Base-by-base conservation (phyloP, 2,888 invertebrate genomes). In the Trissolcus japonicus region DNA sequence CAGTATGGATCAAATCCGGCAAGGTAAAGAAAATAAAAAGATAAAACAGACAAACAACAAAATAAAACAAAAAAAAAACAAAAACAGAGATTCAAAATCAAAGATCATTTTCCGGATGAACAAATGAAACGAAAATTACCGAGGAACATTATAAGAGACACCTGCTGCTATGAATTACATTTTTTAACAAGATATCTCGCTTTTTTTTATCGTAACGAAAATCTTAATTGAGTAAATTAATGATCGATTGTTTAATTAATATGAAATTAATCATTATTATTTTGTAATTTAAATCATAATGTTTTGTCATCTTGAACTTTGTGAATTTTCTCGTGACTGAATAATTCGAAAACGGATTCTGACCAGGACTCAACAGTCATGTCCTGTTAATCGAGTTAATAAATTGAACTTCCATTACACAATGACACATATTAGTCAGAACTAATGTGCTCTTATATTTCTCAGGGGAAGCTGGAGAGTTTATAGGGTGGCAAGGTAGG, bases 1-100 rank as follows among this genome's bases (percentile, higher is more conserved):
- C 90, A 97, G 95, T 86, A 94, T 98, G 96, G 98, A 98, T 90
- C 95, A 97, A 65, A 93, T 94, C 80, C 91, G 95, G 90, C 95
- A 94, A 93, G 94, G 94, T 94, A 65, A 16, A 16, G 14, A 46
- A 90, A 91, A 90, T 85, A 79, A 74, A 66, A 29, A 29, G n/a
- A n/a, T n/a, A n/a, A n/a, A n/a, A n/a, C n/a, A 29, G 4, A 29
- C 29, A 9, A 29, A 29, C 29, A 29, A 29, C n/a, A n/a, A n/a
- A n/a, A 29, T 6, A 21, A 29, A 29, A 29, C 29, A 29, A 29
- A 35, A 7, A 25, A 6, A 25, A 0, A 25, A 25, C 19, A 19
- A 25, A 4, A 4, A 25, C 4, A 25, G 4, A 25, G 4, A 25
- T 4, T 0, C 43, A 43, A 41, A 46, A 16, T 46, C 46, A 6